Conservation (phyloP, 2,888 invertebrate genomes). For the Masnerella sp. region DNA sequence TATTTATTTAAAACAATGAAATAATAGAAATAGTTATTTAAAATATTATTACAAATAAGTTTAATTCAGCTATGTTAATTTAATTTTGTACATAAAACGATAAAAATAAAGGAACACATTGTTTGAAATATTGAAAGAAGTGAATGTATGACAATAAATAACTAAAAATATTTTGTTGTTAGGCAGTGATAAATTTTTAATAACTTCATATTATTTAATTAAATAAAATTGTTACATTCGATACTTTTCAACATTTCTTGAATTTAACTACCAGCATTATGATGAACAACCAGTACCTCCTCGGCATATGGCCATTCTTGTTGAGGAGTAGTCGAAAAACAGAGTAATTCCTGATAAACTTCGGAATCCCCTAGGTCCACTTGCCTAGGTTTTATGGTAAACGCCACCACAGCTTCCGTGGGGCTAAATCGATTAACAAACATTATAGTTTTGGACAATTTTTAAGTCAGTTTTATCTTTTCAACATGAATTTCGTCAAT, state of each 20-base stretch:
- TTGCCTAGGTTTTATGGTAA: constrained; percentile 76
- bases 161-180: no score
- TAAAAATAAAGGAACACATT: no score
- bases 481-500: background rate
- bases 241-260: constrained; percentile 26
- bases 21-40: no score
- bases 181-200: background rate
- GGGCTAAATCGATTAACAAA: constrained; percentile 72
- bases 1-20: no score
- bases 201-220: constrained; percentile 13
- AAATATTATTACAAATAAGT: no score
- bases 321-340: constrained; percentile 76
- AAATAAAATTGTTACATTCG: constrained; percentile 22
- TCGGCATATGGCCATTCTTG: constrained; percentile 75
- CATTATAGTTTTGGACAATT: constrained; percentile 55
- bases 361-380: constrained; percentile 76
- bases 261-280: constrained; percentile 58
- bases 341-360: constrained; percentile 77
- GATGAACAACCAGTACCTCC: constrained; percentile 73
- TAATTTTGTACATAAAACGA: no score
- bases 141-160: no score
- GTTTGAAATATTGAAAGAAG: no score
- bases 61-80: no score
- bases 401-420: constrained; percentile 74
- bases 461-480: constrained; percentile 26